Conservation (phyloP, 2,113 vertebrate species). For the Percina caprodes region DNA sequence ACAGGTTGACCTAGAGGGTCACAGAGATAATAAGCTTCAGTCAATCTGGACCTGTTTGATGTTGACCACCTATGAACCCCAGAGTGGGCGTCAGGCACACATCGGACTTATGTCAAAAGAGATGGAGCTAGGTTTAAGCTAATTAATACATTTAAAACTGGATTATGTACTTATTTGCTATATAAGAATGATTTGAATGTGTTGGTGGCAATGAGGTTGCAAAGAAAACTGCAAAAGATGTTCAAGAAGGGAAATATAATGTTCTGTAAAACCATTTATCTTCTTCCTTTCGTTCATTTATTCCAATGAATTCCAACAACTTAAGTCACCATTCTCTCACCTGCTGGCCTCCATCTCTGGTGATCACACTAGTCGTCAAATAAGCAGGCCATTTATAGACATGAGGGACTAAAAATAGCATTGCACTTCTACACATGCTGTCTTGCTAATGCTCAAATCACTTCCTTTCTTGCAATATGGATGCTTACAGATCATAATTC, state of each 20-base stretch:
- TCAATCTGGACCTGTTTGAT: conserved; percentile 66
- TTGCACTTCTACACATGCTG: not conserved
- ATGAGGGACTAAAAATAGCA: not conserved
- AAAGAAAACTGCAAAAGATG: not conserved
- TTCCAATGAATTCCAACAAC: not conserved
- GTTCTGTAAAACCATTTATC: not conserved
- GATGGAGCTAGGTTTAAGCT: conserved; percentile 39
- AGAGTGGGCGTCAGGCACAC: conserved; percentile 29
- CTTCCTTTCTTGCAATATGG: not conserved
- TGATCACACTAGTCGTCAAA: not conserved
- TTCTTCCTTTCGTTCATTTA: not conserved
- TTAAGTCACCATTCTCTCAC: not conserved
- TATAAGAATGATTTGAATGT: conserved; percentile 12
- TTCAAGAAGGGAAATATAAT: not conserved
- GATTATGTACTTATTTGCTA: conserved; percentile 30
- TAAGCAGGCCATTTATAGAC: conserved; percentile 14
- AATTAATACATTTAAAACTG: conserved; percentile 58
- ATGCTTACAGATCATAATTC: not conserved
- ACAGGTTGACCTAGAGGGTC: conserved; percentile 61
- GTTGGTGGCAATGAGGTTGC: not conserved
- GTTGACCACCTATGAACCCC: conserved; percentile 56
- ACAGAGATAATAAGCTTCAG: conserved; percentile 75
- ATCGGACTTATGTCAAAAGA: conserved; percentile 33
- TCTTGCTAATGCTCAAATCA: not conserved
- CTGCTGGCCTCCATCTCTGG: not conserved